Conservation (phyloP, 2,113 vertebrate species). For the Willisornis vidua region DNA sequence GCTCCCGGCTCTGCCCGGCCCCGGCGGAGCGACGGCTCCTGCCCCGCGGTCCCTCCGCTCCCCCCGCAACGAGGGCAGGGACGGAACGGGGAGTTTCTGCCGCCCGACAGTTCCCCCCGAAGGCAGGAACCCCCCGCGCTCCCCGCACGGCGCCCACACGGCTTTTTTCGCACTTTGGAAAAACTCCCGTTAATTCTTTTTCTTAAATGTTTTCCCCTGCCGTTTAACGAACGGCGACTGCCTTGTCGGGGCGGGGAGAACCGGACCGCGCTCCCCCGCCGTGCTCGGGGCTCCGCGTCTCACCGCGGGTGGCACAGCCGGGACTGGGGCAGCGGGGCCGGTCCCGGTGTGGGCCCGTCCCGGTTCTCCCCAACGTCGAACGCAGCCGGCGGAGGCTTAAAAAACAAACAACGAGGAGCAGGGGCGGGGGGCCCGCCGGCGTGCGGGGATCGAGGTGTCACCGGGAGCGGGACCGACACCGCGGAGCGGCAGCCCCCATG, state of each 20-base stretch:
- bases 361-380: not conserved
- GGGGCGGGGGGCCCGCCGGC: conserved; percentile 36
- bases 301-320: not conserved
- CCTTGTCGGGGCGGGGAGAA: not conserved
- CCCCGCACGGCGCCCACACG: not conserved
- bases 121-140: not conserved
- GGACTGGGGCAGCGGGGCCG: too few relatives aligned
- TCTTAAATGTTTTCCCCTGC: not conserved
- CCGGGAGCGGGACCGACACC: not conserved
- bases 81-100: not conserved
- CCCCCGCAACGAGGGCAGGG: not conserved
- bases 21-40: not conserved
- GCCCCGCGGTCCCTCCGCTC: not conserved
- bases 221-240: not conserved
- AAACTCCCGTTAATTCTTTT: not conserved
- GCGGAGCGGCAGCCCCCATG: not conserved
- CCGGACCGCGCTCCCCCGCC: not conserved
- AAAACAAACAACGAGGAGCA: not conserved
- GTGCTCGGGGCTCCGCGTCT: not conserved
- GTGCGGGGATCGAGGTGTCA: conserved; percentile 60
- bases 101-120: not conserved
- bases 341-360: too few relatives aligned
- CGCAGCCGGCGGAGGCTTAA: conserved; percentile 54
- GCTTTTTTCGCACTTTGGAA: fast-evolving
- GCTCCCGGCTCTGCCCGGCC: not conserved